These are phyloP conservation scores for Cyanoderma ruficeps DNA, from an alignment of 2,113 vertebrate genomes.

Conservation along the genomic window DNA sequence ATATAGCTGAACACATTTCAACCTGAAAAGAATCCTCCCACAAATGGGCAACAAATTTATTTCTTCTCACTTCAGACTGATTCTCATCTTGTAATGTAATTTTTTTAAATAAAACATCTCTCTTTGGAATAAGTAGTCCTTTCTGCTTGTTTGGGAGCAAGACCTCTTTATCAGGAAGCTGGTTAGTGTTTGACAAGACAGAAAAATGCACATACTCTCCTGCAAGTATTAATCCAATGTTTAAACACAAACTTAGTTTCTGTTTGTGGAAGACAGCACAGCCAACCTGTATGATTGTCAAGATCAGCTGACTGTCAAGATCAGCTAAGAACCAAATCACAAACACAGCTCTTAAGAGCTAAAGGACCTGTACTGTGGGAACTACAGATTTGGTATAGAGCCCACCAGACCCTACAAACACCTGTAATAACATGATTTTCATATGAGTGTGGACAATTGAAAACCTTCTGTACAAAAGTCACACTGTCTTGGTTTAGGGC, in stretches of 20 bases:
- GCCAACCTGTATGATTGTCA: not conserved
- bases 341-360: not conserved
- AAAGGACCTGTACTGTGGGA: not conserved
- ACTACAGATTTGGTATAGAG: not conserved
- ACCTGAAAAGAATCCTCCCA: not conserved
- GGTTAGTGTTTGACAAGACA: not conserved
- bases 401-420: not conserved
- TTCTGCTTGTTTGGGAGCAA: not conserved
- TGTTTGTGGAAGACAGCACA: not conserved
- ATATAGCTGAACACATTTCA: not conserved
- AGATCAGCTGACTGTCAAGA: not conserved
- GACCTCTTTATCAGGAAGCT: not conserved
- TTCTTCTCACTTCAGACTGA: not conserved
- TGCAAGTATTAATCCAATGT: not conserved
- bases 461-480: not conserved
- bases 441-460: not conserved
- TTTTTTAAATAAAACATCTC: not conserved
- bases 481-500: too few species aligned
- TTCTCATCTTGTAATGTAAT: not conserved
- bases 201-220: not conserved
- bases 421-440: not conserved
- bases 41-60: not conserved
- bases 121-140: not conserved
- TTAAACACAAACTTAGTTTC: not conserved
- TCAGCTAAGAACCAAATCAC: not conserved